Evolutionary conservation across 2,888 invertebrate species (phyloP).

Genomic region (Ochlodes sylvanus): DNA sequence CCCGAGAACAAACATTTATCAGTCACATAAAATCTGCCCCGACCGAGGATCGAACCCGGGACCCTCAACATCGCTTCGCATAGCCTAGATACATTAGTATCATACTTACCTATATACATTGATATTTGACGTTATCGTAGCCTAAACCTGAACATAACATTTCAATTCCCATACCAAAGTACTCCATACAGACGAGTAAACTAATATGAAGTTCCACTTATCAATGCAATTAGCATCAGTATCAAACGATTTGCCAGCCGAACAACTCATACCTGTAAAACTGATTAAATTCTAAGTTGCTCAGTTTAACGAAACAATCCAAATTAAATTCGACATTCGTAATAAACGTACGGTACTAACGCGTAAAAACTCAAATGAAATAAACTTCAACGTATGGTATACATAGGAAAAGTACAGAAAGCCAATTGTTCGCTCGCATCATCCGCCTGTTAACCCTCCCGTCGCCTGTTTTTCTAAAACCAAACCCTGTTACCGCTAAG

Average conservation of each 20-base stretch:
- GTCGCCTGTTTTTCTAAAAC: conserved; percentile 46
- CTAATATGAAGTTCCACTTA: background rate
- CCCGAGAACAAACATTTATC: no score
- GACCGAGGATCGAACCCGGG: no score
- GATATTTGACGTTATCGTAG: no score
- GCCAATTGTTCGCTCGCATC: conserved; percentile 19
- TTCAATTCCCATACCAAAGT: no score
- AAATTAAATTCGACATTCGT: background rate
- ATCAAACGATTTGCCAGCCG: conserved; percentile 5
- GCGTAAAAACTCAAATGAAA: background rate
- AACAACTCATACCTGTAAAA: background rate
- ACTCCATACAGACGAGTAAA: background rate
- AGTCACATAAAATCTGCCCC: no score
- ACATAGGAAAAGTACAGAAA: conserved; percentile 1
- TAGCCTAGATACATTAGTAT: no score
- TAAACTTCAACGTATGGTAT: background rate
- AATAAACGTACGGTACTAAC: background rate
- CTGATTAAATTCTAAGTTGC: background rate
- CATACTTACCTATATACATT: no score
- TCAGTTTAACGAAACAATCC: background rate
- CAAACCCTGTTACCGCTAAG: conserved; percentile 53
- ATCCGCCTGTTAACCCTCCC: conserved; percentile 42
- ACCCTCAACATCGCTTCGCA: no score
- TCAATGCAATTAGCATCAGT: background rate
- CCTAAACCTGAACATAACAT: no score